phyloP scores from a whole-genome alignment of 2,113 vertebrate species.

The Myanophis thanlyinensis region DNA sequence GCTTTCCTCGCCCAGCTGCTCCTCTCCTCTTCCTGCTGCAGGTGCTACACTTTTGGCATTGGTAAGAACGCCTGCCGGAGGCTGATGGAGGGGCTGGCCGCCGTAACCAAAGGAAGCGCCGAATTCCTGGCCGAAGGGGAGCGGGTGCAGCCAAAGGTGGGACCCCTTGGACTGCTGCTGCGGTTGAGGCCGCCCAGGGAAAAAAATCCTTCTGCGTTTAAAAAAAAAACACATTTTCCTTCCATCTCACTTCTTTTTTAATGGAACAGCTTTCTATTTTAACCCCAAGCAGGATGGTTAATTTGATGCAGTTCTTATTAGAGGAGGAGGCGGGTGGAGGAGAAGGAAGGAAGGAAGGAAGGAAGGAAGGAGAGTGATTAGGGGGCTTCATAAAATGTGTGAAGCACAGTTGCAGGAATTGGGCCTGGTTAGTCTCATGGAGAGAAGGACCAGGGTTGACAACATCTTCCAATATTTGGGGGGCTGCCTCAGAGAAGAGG shows the following conservation, averaged over 20 bases:
- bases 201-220: neutral
- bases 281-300: neutral
- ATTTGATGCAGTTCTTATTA: neutral
- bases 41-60: constrained; percentile 93
- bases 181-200: neutral
- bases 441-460: no score
- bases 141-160: constrained; percentile 91
- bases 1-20: neutral
- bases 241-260: neutral
- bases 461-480: neutral
- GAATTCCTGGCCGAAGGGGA: constrained; percentile 88
- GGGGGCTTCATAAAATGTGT: no score
- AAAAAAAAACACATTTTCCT: neutral
- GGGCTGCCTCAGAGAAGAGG: neutral
- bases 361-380: no score
- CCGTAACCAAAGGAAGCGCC: constrained; percentile 83
- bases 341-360: no score
- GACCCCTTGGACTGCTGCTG: neutral
- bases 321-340: no score
- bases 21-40: constrained; percentile 54
- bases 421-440: no score
- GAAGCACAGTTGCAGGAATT: no score
- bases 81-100: constrained; percentile 81
- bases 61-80: constrained; percentile 84
- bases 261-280: neutral